These are phyloP conservation scores for Cyclophora albipunctata DNA, from an alignment of 2,888 invertebrate species.

Conservation along the genomic window DNA sequence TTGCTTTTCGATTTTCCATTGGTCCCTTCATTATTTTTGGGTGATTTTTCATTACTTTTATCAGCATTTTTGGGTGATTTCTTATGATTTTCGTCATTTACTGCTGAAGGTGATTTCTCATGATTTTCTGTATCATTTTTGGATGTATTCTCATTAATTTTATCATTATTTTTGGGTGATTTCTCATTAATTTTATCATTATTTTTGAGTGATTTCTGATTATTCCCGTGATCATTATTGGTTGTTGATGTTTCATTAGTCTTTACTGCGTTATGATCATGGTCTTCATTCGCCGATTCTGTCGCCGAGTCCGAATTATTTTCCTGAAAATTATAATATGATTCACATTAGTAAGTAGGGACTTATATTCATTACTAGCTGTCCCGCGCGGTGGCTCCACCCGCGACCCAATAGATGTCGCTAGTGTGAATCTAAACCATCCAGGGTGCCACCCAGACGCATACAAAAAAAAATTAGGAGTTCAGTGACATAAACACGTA, in stretches of 20 bases:
- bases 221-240: not conserved
- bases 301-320: too few relatives aligned
- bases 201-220: not conserved
- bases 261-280: too few relatives aligned
- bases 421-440: too few relatives aligned
- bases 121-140: not conserved
- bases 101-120: not conserved
- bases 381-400: too few relatives aligned
- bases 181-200: slow-evolving; percentile 1
- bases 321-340: too few relatives aligned
- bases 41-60: not conserved
- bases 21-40: not conserved
- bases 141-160: not conserved
- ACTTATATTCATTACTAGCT: too few relatives aligned
- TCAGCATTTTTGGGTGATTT: not conserved
- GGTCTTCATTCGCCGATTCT: too few relatives aligned
- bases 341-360: too few relatives aligned
- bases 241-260: not conserved
- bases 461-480: too few relatives aligned
- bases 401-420: too few relatives aligned
- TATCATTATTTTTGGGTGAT: not conserved
- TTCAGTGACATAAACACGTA: too few relatives aligned
- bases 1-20: not conserved
- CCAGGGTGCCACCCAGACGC: too few relatives aligned
- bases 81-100: not conserved